Conservation (phyloP, 2,888 invertebrate species). For the Seladonia tumulorum region DNA sequence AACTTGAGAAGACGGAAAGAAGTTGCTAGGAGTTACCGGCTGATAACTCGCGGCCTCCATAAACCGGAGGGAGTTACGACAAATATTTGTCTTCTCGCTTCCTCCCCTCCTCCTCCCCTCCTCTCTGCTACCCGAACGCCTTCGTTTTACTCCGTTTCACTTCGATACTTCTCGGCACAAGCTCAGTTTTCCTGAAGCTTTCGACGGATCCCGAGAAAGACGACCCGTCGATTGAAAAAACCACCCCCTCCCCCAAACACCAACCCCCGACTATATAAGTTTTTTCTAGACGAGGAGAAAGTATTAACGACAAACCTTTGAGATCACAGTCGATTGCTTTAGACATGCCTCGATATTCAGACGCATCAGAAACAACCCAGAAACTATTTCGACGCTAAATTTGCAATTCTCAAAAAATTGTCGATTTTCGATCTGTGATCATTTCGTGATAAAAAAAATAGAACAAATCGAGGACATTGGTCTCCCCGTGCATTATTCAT, state of each 20-base stretch:
- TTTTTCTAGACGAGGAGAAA: neutral
- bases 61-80: slow-evolving; percentile 63
- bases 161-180: slow-evolving; percentile 32
- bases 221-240: neutral
- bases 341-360: no score
- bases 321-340: neutral
- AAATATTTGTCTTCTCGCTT: slow-evolving; percentile 70
- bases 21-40: slow-evolving; percentile 59
- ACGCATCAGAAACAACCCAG: neutral
- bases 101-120: slow-evolving; percentile 18
- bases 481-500: no score
- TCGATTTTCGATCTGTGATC: no score
- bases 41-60: slow-evolving; percentile 67
- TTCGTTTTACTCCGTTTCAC: slow-evolving; percentile 11
- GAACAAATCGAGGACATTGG: no score
- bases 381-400: neutral
- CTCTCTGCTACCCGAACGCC: neutral
- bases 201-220: neutral
- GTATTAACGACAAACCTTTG: neutral
- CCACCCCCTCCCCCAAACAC: neutral
- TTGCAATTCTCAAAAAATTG: neutral
- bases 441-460: no score
- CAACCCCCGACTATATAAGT: neutral
- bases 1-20: slow-evolving; percentile 20
- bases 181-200: slow-evolving; percentile 26